phyloP scores from a whole-genome alignment of 2,888 invertebrate genomes.

The Cyclophora albipunctata region DNA sequence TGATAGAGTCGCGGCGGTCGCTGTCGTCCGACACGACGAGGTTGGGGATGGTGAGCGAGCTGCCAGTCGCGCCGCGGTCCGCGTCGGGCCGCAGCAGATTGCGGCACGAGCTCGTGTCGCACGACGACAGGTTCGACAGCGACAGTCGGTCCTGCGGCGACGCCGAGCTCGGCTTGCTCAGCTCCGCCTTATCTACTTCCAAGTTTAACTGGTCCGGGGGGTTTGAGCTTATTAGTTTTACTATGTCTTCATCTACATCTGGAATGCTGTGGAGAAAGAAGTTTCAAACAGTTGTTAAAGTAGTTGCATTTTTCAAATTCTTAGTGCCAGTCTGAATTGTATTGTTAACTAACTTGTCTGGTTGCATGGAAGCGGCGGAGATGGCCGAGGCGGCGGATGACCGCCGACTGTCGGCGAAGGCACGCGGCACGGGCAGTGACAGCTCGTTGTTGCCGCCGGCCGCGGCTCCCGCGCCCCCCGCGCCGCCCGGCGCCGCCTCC shows the following conservation, averaged over 20 bases:
- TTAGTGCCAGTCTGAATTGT: not conserved
- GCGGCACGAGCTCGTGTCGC: slow-evolving; percentile 67
- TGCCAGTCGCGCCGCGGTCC: slow-evolving; percentile 52
- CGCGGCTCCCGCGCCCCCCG: slow-evolving; percentile 72
- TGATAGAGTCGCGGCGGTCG: slow-evolving; percentile 57
- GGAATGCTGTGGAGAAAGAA: slow-evolving; percentile 56
- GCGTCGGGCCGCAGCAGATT: slow-evolving; percentile 52
- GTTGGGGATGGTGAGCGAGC: slow-evolving; percentile 69
- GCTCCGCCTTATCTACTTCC: slow-evolving; percentile 46
- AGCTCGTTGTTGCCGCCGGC: slow-evolving; percentile 4
- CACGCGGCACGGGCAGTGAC: slow-evolving; percentile 80
- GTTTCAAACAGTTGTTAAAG: not conserved
- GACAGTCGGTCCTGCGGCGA: slow-evolving; percentile 58
- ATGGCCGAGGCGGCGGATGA: slow-evolving; percentile 76
- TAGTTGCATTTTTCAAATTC: not conserved
- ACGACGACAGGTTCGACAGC: slow-evolving; percentile 61
- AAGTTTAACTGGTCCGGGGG: slow-evolving; percentile 44
- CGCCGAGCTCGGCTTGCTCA: slow-evolving; percentile 44
- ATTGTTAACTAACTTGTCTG: slow-evolving; percentile 46
- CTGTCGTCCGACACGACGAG: slow-evolving; percentile 67
- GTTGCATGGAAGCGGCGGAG: slow-evolving; percentile 60
- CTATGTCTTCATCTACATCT: slow-evolving; percentile 74
- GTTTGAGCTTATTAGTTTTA: slow-evolving; percentile 60
- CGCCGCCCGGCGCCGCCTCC: slow-evolving; percentile 32
- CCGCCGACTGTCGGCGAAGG: slow-evolving; percentile 88